Conservation (phyloP, 2,797 vertebrate genomes). For the Gadopsis bispinosus region DNA sequence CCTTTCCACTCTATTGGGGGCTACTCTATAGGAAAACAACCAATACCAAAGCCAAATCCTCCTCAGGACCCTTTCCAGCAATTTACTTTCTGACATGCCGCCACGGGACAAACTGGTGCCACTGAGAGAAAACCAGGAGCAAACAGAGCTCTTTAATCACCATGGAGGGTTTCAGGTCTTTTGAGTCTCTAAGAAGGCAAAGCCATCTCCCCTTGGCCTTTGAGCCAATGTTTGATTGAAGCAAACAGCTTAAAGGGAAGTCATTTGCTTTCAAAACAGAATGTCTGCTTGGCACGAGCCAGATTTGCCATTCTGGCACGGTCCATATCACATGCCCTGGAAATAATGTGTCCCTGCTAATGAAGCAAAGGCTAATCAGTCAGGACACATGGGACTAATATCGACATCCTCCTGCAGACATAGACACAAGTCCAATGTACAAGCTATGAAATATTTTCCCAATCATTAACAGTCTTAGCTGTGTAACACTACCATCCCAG, state of each 20-base stretch:
- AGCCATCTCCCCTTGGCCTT: conserved; percentile 52
- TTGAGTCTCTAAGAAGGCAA: conserved; percentile 51
- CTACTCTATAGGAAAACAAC: conserved; percentile 57
- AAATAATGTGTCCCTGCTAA: conserved; percentile 48
- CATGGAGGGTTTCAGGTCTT: conserved; percentile 50
- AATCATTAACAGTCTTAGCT: conserved; percentile 33
- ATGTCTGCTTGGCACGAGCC: conserved; percentile 51
- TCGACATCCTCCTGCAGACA: conserved; percentile 33
- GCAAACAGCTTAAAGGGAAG: conserved; percentile 57
- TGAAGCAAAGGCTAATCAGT: conserved; percentile 49
- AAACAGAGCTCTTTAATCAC: conserved; percentile 71
- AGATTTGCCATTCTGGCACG: conserved; percentile 54
- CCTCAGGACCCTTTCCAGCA: conserved; percentile 55
- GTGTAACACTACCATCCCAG: conserved; percentile 11
- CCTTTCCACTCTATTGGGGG: conserved; percentile 53
- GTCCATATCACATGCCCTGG: conserved; percentile 46
- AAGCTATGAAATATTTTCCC: conserved; percentile 36
- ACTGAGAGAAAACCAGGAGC: conserved; percentile 48
- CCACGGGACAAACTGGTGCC: conserved; percentile 65
- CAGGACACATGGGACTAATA: conserved; percentile 39
- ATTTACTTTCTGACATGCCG: conserved; percentile 55
- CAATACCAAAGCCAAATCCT: conserved; percentile 50
- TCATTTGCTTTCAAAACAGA: conserved; percentile 61
- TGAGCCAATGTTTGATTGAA: conserved; percentile 67
- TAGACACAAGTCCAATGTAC: conserved; percentile 13